Base-by-base conservation (phyloP, 2,888 invertebrate genomes). In the Perdita meconis region DNA sequence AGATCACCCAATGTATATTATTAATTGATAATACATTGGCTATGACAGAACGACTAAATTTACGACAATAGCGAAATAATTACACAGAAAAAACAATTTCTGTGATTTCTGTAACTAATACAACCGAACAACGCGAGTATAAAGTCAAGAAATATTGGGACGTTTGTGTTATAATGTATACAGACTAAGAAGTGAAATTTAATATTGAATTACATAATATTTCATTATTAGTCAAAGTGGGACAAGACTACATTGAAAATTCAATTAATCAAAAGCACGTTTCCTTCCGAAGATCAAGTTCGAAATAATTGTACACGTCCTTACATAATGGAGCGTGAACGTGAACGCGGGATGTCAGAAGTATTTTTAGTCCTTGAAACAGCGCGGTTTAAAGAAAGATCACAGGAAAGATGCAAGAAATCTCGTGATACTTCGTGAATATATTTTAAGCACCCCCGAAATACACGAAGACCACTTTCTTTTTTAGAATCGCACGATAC, bases 301-400 rank as follows among this genome's bases (percentile, higher is more conserved):
- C n/a, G n/a, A 8, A 13, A 26, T 56, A 59, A 78, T 81, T 60
- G 64, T 66, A 67, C 57, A 59, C 60, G 79, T 81, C 73, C 88
- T 90, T 89, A 89, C 69, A 90, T 90, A 90, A 90, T 89, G 66
- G 81, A 79, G 78, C 77, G 53, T 80, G 80, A 83, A 84, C 73
- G 63, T 60, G 74, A 78, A 81, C 66, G 55, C 61, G 73, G 59
- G 56, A 40, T 82, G 70, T 78, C 76, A 77, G 56, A 19, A 63
- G 63, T 85, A 81, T 81, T 85, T 80, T 82, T 85, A 80, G 71
- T 74, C 66, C 13, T 30, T 36, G 19, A 61, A 63, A 56, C n/a
- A 47, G 57, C 56, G 19, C 38, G 59, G n/a, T 56, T 8, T 65
- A 55, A 53, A 30, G 42, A 10, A 10, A 53, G 24, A 71, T 6